A percentile compares a stretch with the other conserved stretches of the same genome.
phyloP scores from a whole-genome alignment of 30 jellyfish, hydroid and myxozoan species.

The Hydractinia symbiolongicarpus region DNA sequence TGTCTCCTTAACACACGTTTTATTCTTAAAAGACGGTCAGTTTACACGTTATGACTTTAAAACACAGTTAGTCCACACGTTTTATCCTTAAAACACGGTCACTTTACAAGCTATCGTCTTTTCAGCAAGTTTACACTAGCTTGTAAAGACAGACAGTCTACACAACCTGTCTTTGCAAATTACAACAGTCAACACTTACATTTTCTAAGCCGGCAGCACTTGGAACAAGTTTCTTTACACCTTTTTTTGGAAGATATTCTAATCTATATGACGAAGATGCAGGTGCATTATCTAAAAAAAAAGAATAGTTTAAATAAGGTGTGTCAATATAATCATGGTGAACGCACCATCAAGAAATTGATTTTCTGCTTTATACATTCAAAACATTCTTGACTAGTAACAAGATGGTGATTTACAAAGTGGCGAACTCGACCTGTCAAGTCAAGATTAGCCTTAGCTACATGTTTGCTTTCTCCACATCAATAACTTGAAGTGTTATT shows the following conservation, averaged over 20 bases:
- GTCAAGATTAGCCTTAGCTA: background rate
- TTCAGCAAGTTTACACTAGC: background rate
- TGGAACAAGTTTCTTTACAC: background rate
- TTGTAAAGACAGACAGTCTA: background rate
- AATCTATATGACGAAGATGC: conserved; percentile 4
- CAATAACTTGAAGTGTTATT: too few relatives aligned
- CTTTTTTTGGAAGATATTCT: background rate
- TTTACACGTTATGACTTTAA: background rate
- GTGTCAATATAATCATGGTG: too few relatives aligned
- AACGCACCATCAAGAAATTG: too few relatives aligned
- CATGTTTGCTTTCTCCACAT: too few relatives aligned
- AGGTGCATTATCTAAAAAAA: background rate
- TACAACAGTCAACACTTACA: background rate
- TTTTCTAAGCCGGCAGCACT: background rate
- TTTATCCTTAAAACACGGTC: too few relatives aligned
- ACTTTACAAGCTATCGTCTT: background rate
- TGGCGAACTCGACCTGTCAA: too few relatives aligned
- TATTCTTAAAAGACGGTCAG: background rate
- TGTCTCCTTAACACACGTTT: background rate
- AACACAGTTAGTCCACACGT: too few relatives aligned
- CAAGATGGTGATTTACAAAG: too few relatives aligned
- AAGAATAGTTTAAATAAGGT: background rate
- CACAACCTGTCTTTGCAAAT: background rate
- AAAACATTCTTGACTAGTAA: too few relatives aligned
- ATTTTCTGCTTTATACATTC: too few relatives aligned